Percentiles rank a stretch among this genome's conserved stretches.
Evolutionary conservation across 53 echinoderm and acorn worm species (phyloP).

Genomic region (Actinopyga echinites): DNA sequence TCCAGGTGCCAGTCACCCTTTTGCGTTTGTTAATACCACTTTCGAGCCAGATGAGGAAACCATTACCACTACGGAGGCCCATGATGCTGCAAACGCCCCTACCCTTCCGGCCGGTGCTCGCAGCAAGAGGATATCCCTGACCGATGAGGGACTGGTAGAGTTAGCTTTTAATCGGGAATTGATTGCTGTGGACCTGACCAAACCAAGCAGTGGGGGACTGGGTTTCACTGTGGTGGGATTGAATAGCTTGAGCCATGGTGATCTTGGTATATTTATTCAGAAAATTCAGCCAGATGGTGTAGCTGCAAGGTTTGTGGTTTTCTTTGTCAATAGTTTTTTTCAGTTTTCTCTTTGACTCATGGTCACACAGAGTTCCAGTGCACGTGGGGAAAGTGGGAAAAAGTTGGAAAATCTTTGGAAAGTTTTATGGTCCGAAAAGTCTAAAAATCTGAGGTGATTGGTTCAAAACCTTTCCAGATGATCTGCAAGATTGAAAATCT

Average conservation of each 20-base stretch:
- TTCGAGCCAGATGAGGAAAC: conserved; percentile 67
- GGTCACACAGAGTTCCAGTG: too few species aligned
- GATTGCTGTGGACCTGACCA: conserved; percentile 70
- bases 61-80: conserved; percentile 33
- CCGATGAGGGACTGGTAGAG: conserved; percentile 55
- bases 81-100: conserved; percentile 55
- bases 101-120: neutral
- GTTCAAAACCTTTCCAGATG: too few species aligned
- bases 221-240: conserved; percentile 98
- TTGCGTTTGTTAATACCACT: conserved; percentile 80
- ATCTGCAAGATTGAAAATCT: too few species aligned
- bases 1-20: conserved; percentile 59
- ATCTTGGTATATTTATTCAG: conserved; percentile 98
- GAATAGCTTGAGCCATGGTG: conserved; percentile 91
- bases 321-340: neutral
- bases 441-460: too few species aligned
- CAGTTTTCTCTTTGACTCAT: too few species aligned
- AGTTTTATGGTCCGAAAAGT: too few species aligned
- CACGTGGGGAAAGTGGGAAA: too few species aligned
- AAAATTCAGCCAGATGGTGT: conserved; percentile 87
- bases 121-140: conserved; percentile 13
- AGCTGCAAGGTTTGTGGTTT: conserved; percentile 76
- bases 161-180: conserved; percentile 85
- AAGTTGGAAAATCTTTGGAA: too few species aligned
- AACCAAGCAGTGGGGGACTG: conserved; percentile 84